Conservation (phyloP, 2,888 invertebrate genomes). For the Phyllotreta cruciferae region DNA sequence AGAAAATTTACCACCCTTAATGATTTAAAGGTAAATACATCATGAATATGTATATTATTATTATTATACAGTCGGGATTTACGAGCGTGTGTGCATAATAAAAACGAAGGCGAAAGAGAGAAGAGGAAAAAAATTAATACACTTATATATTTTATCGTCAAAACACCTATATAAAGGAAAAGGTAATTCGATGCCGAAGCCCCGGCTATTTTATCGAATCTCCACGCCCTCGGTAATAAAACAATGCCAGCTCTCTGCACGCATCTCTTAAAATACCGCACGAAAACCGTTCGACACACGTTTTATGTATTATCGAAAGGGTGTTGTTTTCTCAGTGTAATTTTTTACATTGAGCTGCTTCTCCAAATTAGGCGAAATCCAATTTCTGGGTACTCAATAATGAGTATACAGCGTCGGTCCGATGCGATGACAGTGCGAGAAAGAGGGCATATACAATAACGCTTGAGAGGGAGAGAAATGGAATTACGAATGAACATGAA, state of each 20-base stretch:
- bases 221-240: slow-evolving; percentile 36
- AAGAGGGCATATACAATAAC: too few relatives aligned
- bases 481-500: too few relatives aligned
- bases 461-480: too few relatives aligned
- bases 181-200: slow-evolving; percentile 34
- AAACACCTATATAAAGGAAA: slow-evolving; percentile 36
- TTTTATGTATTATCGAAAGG: slow-evolving; percentile 17
- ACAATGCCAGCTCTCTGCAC: slow-evolving; percentile 37
- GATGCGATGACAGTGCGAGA: too few relatives aligned
- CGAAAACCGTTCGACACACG: slow-evolving; percentile 25
- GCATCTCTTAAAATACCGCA: slow-evolving; percentile 34
- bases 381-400: too few relatives aligned
- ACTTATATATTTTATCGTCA: slow-evolving; percentile 32
- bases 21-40: too few relatives aligned
- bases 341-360: too few relatives aligned
- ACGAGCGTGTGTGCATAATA: slow-evolving; percentile 20
- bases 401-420: too few relatives aligned
- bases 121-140: slow-evolving; percentile 31
- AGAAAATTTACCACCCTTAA: too few relatives aligned
- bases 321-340: slow-evolving; percentile 2
- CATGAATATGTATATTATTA: too few relatives aligned
- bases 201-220: slow-evolving; percentile 29
- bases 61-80: too few relatives aligned
- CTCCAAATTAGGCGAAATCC: too few relatives aligned
- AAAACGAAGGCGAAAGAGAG: slow-evolving; percentile 29